Percentiles rank a stretch among this genome's conserved stretches.
phyloP scores from a whole-genome alignment of 2,888 invertebrate genomes.

The Phorcus lineatus region DNA sequence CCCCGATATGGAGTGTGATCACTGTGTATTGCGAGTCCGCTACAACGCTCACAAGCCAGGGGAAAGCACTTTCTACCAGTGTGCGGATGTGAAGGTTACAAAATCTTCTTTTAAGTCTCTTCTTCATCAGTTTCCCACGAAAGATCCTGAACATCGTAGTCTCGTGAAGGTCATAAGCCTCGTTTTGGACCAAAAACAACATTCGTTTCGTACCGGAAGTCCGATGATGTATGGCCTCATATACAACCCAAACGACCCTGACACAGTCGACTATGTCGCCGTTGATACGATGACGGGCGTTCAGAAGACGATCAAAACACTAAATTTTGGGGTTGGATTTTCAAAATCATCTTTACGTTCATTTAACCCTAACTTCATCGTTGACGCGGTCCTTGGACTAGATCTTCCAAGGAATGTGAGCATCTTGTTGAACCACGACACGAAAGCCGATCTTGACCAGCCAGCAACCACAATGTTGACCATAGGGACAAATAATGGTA shows the following conservation, averaged over 20 bases:
- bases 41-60: conserved; percentile 60
- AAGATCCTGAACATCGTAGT: neutral
- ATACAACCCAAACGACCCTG: conserved; percentile 45
- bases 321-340: conserved; percentile 47
- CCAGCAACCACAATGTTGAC: conserved; percentile 37
- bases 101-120: conserved; percentile 12
- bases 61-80: conserved; percentile 56
- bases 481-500: conserved; percentile 46
- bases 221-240: conserved; percentile 45
- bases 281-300: conserved; percentile 41
- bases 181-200: neutral
- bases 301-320: conserved; percentile 32
- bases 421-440: conserved; percentile 38
- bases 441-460: conserved; percentile 37
- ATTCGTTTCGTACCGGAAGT: neutral
- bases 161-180: neutral
- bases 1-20: conserved; percentile 51
- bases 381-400: neutral
- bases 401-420: neutral
- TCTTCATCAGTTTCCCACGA: neutral
- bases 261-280: conserved; percentile 38
- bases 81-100: conserved; percentile 46
- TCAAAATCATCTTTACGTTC: neutral
- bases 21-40: conserved; percentile 53
- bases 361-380: neutral